These are phyloP conservation scores for Paradoxurus hermaphroditus DNA, from an alignment of 2,113 vertebrate species.

Conservation along the genomic window DNA sequence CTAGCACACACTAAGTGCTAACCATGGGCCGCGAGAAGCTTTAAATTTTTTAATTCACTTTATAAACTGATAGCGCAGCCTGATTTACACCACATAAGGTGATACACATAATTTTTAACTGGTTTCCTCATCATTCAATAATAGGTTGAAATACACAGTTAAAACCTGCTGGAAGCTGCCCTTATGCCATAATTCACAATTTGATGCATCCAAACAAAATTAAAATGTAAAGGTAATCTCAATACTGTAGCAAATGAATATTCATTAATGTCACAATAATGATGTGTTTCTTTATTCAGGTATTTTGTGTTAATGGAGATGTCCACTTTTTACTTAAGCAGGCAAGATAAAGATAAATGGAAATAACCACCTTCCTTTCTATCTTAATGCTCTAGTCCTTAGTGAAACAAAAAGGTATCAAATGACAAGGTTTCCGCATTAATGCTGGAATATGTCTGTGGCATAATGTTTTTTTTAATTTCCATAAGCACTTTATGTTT, in stretches of 20 bases:
- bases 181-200: background rate
- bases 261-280: background rate
- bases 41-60: background rate
- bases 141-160: background rate
- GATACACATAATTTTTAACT: background rate
- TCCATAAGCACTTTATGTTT: background rate
- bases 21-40: background rate
- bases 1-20: background rate
- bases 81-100: background rate
- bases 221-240: background rate
- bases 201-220: constrained; percentile 19
- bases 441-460: background rate
- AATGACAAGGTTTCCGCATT: background rate
- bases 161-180: background rate
- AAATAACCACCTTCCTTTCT: background rate
- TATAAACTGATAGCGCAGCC: background rate
- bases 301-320: background rate
- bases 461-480: background rate
- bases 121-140: background rate
- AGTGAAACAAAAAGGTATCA: background rate
- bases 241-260: background rate
- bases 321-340: background rate
- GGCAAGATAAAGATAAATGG: background rate
- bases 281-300: background rate
- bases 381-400: background rate